Evolutionary conservation across 2,113 vertebrate species (phyloP).

Genomic region (Probosciger aterrimus): DNA sequence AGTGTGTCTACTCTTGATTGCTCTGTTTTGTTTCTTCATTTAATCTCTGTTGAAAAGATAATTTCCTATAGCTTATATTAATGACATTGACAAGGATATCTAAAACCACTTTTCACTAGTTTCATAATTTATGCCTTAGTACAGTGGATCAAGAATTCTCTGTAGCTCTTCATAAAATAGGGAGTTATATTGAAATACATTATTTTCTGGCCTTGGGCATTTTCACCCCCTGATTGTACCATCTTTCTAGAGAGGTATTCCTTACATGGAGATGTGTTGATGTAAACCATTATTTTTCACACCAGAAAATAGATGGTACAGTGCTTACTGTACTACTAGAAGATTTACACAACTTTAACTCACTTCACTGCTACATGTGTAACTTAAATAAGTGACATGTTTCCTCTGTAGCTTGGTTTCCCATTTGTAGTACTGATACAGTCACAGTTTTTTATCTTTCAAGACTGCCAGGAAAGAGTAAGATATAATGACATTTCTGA

Average conservation of each 20-base stretch:
- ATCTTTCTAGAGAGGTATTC: background rate
- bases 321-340: background rate
- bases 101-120: background rate
- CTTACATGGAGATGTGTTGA: background rate
- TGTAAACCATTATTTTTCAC: background rate
- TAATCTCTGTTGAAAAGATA: background rate
- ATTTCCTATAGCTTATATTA: background rate
- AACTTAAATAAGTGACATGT: background rate
- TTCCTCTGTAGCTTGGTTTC: background rate
- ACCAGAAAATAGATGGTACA: background rate
- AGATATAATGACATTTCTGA: background rate
- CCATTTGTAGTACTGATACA: background rate
- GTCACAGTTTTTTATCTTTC: background rate
- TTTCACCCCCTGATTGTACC: background rate
- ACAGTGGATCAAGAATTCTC: background rate
- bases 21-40: background rate
- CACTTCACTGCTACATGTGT: background rate
- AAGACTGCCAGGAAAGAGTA: background rate
- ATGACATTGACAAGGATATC: background rate
- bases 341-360: background rate
- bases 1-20: background rate
- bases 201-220: background rate
- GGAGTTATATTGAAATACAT: background rate
- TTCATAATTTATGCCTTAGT: background rate
- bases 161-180: background rate